Percentiles rank a stretch among this genome's conserved stretches.
These are phyloP conservation scores for Apocheima hispidaria DNA, from an alignment of 2,888 invertebrate genomes.

Conservation along the genomic window DNA sequence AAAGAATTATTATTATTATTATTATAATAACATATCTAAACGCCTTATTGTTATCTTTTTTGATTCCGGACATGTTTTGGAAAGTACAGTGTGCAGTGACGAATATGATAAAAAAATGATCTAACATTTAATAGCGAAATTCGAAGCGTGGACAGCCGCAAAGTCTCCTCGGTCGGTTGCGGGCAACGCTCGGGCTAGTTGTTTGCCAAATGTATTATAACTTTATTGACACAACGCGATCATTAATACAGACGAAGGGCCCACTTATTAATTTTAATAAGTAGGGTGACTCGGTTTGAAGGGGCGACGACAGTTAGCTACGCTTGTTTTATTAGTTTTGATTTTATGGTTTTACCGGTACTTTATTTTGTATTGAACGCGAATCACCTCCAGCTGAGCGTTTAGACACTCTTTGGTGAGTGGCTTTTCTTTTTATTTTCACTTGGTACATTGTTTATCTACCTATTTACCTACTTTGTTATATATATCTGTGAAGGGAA, in stretches of 20 bases:
- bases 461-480: background rate
- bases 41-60: slow-evolving; percentile 1
- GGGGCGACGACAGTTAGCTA: slow-evolving; percentile 69
- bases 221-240: slow-evolving; percentile 83
- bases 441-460: background rate
- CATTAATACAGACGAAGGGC: slow-evolving; percentile 83
- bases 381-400: slow-evolving; percentile 4
- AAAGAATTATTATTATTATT: background rate
- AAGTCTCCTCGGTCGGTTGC: slow-evolving; percentile 42
- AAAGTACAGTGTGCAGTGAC: background rate
- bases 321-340: slow-evolving; percentile 80
- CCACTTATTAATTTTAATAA: slow-evolving; percentile 86
- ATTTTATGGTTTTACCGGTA: slow-evolving; percentile 72
- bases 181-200: slow-evolving; percentile 64
- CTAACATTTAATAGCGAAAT: slow-evolving; percentile 15
- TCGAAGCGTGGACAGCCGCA: slow-evolving; percentile 42
- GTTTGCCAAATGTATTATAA: slow-evolving; percentile 83
- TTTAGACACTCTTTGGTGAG: slow-evolving; percentile 10
- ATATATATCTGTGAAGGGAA: too few species aligned
- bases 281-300: slow-evolving; percentile 75
- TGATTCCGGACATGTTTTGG: background rate
- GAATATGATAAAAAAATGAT: slow-evolving; percentile 6
- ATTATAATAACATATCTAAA: background rate
- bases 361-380: slow-evolving; percentile 37
- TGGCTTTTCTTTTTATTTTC: slow-evolving; percentile 1